A percentile compares a stretch with the other conserved stretches of the same genome.
Conservation (phyloP, 2,797 vertebrate species). For the Characodon lateralis region DNA sequence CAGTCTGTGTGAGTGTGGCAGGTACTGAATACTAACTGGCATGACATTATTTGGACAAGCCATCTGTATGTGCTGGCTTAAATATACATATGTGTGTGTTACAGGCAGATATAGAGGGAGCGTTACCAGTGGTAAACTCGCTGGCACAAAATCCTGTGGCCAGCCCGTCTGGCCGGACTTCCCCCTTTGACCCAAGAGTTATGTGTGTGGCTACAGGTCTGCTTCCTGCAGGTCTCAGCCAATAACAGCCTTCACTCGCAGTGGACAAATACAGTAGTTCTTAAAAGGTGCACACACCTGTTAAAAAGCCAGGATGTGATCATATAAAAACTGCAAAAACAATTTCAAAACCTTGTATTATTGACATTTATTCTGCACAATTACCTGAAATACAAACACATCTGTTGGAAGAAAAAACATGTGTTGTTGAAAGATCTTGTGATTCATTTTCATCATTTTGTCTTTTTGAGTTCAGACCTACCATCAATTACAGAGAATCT, state of each 20-base stretch:
- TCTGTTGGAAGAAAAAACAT: background rate
- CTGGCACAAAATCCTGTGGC: slow-evolving; percentile 52
- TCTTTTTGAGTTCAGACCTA: background rate
- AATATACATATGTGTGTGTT: slow-evolving; percentile 9
- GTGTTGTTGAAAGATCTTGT: background rate
- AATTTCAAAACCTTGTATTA: background rate
- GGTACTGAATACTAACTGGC: slow-evolving; percentile 41
- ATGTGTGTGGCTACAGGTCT: slow-evolving; percentile 31
- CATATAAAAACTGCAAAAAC: background rate
- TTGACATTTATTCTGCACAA: background rate
- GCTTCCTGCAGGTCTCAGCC: slow-evolving; percentile 34
- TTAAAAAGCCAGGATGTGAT: background rate
- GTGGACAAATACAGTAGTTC: background rate
- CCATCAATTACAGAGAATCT: background rate
- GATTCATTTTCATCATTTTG: background rate
- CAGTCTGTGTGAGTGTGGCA: slow-evolving; percentile 26
- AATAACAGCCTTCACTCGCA: slow-evolving; percentile 19
- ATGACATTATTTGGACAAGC: slow-evolving; percentile 57
- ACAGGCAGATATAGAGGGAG: slow-evolving; percentile 1
- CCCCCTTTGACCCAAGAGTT: slow-evolving; percentile 51
- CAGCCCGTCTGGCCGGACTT: slow-evolving; percentile 42
- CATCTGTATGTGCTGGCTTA: slow-evolving; percentile 9
- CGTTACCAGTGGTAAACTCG: slow-evolving; percentile 61
- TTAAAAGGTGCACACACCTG: background rate
- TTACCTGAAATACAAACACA: background rate